Conservation (phyloP, 1,140 invertebrate species). For the Lamellibrachia luymesi region DNA sequence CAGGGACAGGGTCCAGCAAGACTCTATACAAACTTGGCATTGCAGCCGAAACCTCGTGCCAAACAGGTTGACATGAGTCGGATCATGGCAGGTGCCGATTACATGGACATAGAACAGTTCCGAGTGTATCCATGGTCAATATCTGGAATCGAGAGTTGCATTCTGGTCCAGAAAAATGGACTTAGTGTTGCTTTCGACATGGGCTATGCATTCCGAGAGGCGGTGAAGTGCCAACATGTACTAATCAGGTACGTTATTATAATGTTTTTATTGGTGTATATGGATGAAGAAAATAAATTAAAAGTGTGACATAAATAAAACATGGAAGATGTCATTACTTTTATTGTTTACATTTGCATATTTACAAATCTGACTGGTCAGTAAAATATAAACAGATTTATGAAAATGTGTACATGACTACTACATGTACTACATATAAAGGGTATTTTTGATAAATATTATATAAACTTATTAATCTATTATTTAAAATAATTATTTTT, state of each 20-base stretch:
- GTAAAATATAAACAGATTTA: too few relatives aligned
- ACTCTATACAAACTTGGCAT: neutral
- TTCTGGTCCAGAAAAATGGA: constrained; percentile 12
- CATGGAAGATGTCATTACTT: too few relatives aligned
- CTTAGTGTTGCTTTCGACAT: constrained; percentile 14
- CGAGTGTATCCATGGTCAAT: constrained; percentile 5
- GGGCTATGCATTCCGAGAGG: constrained; percentile 8
- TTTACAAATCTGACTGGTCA: too few relatives aligned
- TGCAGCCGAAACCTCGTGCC: neutral
- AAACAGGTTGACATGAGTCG: neutral
- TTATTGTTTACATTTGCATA: too few relatives aligned
- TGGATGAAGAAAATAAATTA: neutral
- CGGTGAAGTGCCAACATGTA: constrained; percentile 14
- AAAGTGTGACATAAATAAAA: neutral
- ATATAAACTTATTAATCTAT: too few relatives aligned
- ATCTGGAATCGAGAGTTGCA: constrained; percentile 8
- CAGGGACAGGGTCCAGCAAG: neutral
- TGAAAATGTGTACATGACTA: too few relatives aligned
- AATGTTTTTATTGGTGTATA: neutral
- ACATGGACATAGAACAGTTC: constrained; percentile 3
- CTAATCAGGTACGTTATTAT: constrained; percentile 9
- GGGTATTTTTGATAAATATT: too few relatives aligned
- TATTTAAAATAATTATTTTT: too few relatives aligned
- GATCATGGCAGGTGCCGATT: neutral
- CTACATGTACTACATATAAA: too few relatives aligned